A percentile compares a stretch with the other conserved stretches of the same genome.
Conservation (phyloP, 2,797 vertebrate species). For the Meda fulgida region DNA sequence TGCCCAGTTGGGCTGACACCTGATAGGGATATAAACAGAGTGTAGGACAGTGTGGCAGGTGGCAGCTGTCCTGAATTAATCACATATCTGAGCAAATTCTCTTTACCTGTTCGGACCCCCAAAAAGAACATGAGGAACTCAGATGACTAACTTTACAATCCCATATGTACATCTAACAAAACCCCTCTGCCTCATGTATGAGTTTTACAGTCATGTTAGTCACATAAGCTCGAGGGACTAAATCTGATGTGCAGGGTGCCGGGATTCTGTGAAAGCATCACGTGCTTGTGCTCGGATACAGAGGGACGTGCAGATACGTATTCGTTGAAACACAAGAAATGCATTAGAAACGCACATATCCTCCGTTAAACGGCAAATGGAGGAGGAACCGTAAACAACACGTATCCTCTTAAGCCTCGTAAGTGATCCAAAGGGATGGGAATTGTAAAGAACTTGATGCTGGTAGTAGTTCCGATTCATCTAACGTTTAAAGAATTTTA, state of each 20-base stretch:
- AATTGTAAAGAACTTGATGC: neutral
- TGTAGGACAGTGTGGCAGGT: constrained; percentile 63
- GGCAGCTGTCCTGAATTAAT: constrained; percentile 92
- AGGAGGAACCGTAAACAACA: constrained; percentile 3
- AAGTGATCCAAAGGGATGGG: neutral
- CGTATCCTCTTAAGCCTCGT: neutral
- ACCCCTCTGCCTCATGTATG: neutral
- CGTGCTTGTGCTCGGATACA: neutral
- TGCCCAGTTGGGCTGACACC: constrained; percentile 81
- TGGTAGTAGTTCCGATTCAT: neutral
- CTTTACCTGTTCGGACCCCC: constrained; percentile 29
- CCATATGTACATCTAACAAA: constrained; percentile 8
- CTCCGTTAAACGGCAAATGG: neutral
- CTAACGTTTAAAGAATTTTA: neutral
- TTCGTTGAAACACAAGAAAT: neutral
- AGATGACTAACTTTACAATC: constrained; percentile 11
- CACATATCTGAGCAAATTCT: constrained; percentile 61
- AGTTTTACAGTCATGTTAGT: neutral
- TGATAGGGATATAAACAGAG: constrained; percentile 89
- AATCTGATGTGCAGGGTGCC: neutral
- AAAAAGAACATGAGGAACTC: constrained; percentile 1
- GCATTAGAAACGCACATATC: neutral
- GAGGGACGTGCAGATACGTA: neutral
- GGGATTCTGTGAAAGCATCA: constrained; percentile 1
- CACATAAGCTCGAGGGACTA: neutral